These are phyloP conservation scores for Psophia crepitans DNA, from an alignment of 2,113 vertebrate species.

Conservation along the genomic window DNA sequence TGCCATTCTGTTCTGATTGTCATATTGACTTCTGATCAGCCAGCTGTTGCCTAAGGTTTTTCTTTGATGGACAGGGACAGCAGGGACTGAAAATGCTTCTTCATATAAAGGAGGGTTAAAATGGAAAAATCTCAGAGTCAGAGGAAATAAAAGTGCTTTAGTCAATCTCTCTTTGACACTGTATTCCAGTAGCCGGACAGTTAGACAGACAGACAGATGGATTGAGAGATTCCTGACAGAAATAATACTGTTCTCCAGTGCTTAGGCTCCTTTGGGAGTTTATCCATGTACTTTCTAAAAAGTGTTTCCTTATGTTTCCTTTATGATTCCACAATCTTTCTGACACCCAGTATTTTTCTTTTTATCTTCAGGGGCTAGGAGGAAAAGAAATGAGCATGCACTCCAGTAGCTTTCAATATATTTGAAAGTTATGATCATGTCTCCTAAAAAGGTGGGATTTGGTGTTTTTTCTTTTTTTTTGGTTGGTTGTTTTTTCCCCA, in stretches of 20 bases:
- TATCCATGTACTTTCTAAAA: not conserved
- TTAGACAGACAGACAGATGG: not conserved
- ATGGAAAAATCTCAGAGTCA: not conserved
- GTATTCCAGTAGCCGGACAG: not conserved
- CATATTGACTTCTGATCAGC: conserved; percentile 20
- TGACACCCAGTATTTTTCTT: not conserved
- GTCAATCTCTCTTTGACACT: not conserved
- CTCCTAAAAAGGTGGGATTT: not conserved
- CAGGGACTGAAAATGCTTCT: not conserved
- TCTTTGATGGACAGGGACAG: not conserved
- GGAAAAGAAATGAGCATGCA: not conserved
- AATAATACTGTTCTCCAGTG: not conserved
- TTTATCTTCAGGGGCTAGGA: not conserved
- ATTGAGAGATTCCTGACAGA: not conserved
- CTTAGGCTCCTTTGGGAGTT: not conserved
- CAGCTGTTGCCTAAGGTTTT: not conserved
- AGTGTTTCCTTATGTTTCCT: not conserved
- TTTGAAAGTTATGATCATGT: not conserved
- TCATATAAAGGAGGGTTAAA: not conserved
- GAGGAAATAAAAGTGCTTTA: not conserved
- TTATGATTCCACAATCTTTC: not conserved
- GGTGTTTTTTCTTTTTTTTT: not conserved
- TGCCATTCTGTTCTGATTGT: not conserved
- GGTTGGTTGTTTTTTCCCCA: not conserved
- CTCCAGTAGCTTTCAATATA: not conserved